Base-by-base conservation (phyloP, 2,113 vertebrate species). In the Gulo gulo region DNA sequence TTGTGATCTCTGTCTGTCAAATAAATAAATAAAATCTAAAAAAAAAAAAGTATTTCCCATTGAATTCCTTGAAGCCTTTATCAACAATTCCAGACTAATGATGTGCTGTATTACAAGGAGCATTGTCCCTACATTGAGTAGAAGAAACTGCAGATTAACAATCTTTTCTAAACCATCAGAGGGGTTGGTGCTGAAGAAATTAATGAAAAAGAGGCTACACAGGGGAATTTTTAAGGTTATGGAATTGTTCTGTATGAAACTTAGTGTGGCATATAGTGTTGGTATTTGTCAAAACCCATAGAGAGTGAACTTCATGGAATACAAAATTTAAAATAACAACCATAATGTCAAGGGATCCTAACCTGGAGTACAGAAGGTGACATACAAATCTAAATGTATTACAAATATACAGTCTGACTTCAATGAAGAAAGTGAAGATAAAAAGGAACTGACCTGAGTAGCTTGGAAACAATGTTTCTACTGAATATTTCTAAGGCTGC, bases 111-210 rank as follows among this genome's bases (percentile, higher is more conserved):
- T 13, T 73, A 55, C 15, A 55, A 71, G 78, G 31, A 57, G 6
- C 79, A 11, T 65, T 50, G 9, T n/a, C 21, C 26, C 1, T 2
- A 42, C 23, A 1, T 4, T 88, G 79, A 74, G 57, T 31, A 87
- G 29, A 97, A 89, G 61, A 69, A 91, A 83, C 24, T 88, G 9
- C 4, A 94, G 83, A 71, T 91, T 87, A 78, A 36, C 61, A 92
- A 26, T n/a, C 78, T 69, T 61, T 36, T 83, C 52, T 65, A 63
- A 82, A 42, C 15, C 69, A 71, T 83, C 50, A 57, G 42, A 78
- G 11, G 2, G 4, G 0, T 83, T 95, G 65, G 9, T 26, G 6
- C 47, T 16, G 8, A 94, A 24, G 6, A 52, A 91, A 88, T 81
- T 95, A 24, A 52, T 69, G 59, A 61, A 15, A 76, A 88, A 59